Conservation (phyloP, 1,140 invertebrate species). For the Spodoptera frugiperda region DNA sequence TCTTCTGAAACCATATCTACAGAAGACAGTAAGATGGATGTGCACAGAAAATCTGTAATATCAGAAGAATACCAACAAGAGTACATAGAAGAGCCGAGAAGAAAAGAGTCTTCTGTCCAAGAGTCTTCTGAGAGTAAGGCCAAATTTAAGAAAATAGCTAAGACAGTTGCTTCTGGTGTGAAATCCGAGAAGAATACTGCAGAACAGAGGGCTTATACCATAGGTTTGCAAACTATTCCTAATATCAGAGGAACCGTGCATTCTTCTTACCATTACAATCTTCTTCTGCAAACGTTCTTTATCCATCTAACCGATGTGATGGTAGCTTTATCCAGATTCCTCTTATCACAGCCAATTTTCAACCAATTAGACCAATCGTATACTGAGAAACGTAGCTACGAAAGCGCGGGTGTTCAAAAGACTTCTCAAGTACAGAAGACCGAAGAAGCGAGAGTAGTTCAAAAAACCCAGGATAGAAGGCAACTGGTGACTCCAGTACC, state of each 20-base stretch:
- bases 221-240: conserved; percentile 75
- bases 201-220: conserved; percentile 63
- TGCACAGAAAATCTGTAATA: background rate
- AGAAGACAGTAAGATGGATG: background rate
- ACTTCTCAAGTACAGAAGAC: background rate
- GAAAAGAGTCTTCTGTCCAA: background rate
- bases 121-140: conserved; percentile 13
- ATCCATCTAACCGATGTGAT: conserved; percentile 81
- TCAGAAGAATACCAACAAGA: conserved; percentile 30
- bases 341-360: conserved; percentile 61
- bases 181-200: conserved; percentile 51
- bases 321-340: conserved; percentile 74
- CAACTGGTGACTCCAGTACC: conserved; percentile 8
- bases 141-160: conserved; percentile 1
- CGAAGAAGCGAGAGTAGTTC: conserved; percentile 27
- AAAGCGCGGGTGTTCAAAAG: background rate
- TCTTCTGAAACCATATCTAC: background rate
- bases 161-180: conserved; percentile 35
- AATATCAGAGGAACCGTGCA: conserved; percentile 64
- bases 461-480: conserved; percentile 27
- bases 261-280: conserved; percentile 64
- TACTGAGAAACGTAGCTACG: background rate
- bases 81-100: background rate
- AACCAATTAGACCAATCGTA: background rate
- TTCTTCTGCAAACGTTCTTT: conserved; percentile 79